Evolutionary conservation across 2,888 invertebrate genomes (phyloP), one percentile per base, ranked within the genome.

Genomic region (Trisateles emortualis): DNA sequence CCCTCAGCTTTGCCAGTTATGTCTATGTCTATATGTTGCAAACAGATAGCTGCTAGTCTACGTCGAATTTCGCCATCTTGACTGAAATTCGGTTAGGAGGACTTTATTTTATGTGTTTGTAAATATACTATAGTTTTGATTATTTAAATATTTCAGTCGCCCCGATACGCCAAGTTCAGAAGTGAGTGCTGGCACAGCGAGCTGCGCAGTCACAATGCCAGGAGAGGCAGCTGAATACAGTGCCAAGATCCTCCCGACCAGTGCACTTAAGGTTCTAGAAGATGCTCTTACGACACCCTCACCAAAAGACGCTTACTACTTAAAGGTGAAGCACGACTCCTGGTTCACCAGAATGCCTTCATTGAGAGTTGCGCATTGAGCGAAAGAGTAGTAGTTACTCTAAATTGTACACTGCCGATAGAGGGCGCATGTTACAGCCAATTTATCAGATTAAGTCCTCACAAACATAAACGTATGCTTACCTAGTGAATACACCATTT

Each of bases 171-270:
- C 93, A 32, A 89, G 73, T 68, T 93, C 92, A 0, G 92, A 88
- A 41, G 81, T 91, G 16, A 92, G 91, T 67, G 73, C 84, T 1
- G 69, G 81, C 17, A 88, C 91, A 17, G 87, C 87, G 6, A 89
- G 86, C 54, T 93, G 93, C 70, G 92, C 93, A 1, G 93, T 87
- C 59, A 92, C 87, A 62, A 94, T 87, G 94, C 94, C 89, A 0
- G 92, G 92, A 0, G 94, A 94, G 70, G 94, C 95, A 38, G 94
- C 94, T 0, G 95, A 95, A 68, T 95, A 95, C 82, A 94, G 95
- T 79, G 94, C 95, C 26, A 94, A 94, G 74, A 94, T 95, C 3
- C 88, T 95, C 2, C 94, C 94, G 19, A 90, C 93, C 61, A 93
- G 89, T 73, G 95, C 95, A 1, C 82, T 95, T 61, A 94, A 93